Percentiles rank a stretch among this genome's conserved stretches.
Evolutionary conservation across 2,888 invertebrate genomes (phyloP).

Genomic region (Falcaria lacertinaria): DNA sequence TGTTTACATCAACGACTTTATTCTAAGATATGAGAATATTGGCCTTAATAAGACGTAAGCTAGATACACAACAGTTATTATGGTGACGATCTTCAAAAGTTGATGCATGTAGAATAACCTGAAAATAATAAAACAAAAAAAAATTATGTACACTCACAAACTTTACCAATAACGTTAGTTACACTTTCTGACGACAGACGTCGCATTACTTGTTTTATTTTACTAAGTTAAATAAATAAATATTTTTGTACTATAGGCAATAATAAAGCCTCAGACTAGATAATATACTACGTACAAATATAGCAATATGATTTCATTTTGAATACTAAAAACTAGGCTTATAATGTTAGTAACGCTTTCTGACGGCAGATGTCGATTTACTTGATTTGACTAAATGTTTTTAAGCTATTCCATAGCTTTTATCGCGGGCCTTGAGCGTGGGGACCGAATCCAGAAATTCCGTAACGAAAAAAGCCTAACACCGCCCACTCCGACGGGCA

Average conservation of each 20-base stretch:
- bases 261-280: no score
- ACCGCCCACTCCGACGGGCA: no score
- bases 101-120: slow-evolving; percentile 72
- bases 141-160: neutral
- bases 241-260: no score
- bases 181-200: neutral
- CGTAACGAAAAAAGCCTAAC: no score
- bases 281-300: no score
- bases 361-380: neutral
- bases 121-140: slow-evolving; percentile 32
- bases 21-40: slow-evolving; percentile 10
- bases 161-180: neutral
- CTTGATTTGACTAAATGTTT: neutral
- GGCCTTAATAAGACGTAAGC: slow-evolving; percentile 37
- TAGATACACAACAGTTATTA: slow-evolving; percentile 35
- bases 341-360: neutral
- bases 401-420: no score
- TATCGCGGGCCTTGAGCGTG: no score
- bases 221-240: no score
- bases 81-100: slow-evolving; percentile 47
- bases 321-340: no score
- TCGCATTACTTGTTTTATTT: neutral
- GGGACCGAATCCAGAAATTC: no score
- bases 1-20: no score
- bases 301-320: no score